phyloP scores from a whole-genome alignment of 2,888 invertebrate species.

The Mesorhabditis spiculigera region DNA sequence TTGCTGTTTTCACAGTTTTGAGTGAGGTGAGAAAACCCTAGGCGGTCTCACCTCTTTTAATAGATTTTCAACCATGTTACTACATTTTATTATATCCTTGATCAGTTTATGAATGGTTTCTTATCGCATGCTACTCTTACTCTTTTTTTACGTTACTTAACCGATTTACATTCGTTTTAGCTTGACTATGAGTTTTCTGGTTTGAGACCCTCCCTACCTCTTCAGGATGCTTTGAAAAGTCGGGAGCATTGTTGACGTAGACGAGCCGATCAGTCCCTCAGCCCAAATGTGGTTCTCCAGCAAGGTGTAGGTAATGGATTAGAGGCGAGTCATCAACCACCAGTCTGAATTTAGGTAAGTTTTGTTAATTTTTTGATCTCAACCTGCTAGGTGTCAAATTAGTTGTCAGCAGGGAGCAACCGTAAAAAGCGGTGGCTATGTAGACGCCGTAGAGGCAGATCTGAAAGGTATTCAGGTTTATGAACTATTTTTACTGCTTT shows the following conservation, averaged over 20 bases:
- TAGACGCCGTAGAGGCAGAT: constrained; percentile 49
- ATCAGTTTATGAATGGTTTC: not conserved
- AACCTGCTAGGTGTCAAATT: constrained; percentile 55
- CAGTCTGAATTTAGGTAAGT: not conserved
- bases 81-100: not conserved
- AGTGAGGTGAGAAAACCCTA: too few species aligned
- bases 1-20: too few species aligned
- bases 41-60: too few species aligned
- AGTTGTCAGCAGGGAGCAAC: constrained; percentile 50
- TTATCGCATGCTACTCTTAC: not conserved
- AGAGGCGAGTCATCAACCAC: constrained; percentile 58
- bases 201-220: constrained; percentile 23
- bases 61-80: not conserved
- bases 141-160: constrained; percentile 12
- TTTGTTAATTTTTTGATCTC: constrained; percentile 9
- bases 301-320: constrained; percentile 51
- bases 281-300: constrained; percentile 56
- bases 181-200: not conserved
- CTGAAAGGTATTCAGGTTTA: constrained; percentile 12
- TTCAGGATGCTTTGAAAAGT: constrained; percentile 50
- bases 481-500: too few species aligned
- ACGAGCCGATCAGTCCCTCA: constrained; percentile 55
- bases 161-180: constrained; percentile 12
- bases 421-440: constrained; percentile 50
- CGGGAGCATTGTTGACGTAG: constrained; percentile 56